Percentiles rank a stretch among this genome's conserved stretches.
These are phyloP conservation scores for Tinea pellionella DNA, from an alignment of 2,888 invertebrate genomes.

Conservation along the genomic window DNA sequence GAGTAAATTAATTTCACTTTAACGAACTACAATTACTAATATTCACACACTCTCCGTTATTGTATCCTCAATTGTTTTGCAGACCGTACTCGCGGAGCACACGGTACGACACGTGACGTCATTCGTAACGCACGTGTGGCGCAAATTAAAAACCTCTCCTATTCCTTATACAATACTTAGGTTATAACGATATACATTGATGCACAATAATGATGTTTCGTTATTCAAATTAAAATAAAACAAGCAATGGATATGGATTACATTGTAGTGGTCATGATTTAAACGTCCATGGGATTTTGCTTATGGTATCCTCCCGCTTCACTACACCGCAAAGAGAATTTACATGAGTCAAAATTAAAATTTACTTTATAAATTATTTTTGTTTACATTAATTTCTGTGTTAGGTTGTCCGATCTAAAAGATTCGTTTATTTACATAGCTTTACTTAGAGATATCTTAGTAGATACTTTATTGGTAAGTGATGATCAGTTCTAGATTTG, in stretches of 20 bases:
- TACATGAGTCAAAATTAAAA: background rate
- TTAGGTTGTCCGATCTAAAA: no score
- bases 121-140: conserved; percentile 25
- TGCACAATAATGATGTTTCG: background rate
- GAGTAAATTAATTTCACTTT: background rate
- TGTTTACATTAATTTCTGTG: no score
- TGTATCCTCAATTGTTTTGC: background rate
- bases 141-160: conserved; percentile 21
- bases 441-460: no score
- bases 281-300: background rate
- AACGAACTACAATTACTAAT: background rate
- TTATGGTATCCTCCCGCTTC: background rate
- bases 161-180: background rate
- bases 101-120: conserved; percentile 37
- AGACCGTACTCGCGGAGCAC: background rate
- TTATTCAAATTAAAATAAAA: background rate
- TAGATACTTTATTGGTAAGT: no score
- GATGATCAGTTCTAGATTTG: no score
- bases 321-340: background rate
- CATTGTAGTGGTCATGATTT: background rate
- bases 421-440: no score
- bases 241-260: background rate
- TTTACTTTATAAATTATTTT: background rate
- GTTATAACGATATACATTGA: background rate
- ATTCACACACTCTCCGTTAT: background rate